These are phyloP conservation scores for Augochlora pura DNA, from an alignment of 1,140 invertebrate species.

Conservation along the genomic window DNA sequence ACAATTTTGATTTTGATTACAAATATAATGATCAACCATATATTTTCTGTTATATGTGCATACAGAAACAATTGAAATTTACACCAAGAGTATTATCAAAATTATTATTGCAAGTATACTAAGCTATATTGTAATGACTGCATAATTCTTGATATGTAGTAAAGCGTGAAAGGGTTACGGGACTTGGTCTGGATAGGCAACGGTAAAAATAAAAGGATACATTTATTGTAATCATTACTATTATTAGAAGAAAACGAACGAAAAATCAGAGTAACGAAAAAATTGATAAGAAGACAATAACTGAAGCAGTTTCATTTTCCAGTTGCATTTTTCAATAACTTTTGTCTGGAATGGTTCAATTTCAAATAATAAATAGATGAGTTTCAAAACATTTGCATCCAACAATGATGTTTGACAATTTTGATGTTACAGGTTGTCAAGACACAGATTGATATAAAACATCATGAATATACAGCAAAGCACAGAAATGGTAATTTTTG, in stretches of 20 bases:
- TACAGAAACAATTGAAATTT: not conserved
- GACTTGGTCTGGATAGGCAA: not conserved
- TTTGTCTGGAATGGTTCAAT: slow-evolving; percentile 9
- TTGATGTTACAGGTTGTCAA: slow-evolving; percentile 28
- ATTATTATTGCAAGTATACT: not conserved
- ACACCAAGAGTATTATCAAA: not conserved
- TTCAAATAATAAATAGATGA: slow-evolving; percentile 19
- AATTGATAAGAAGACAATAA: not conserved
- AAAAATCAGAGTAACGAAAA: not conserved
- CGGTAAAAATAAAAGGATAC: slow-evolving; percentile 11
- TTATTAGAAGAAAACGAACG: not conserved
- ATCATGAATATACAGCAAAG: slow-evolving; percentile 34
- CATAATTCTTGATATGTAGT: not conserved
- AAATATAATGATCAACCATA: not conserved
- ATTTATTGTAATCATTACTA: not conserved
- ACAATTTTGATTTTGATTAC: not conserved
- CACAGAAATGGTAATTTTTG: slow-evolving; percentile 70
- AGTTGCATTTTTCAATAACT: slow-evolving; percentile 27
- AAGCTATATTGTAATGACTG: not conserved
- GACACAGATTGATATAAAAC: not conserved
- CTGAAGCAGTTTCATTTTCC: not conserved
- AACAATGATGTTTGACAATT: not conserved
- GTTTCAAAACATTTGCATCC: slow-evolving; percentile 8
- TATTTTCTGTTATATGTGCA: not conserved
- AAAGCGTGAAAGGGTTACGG: not conserved